phyloP scores from a whole-genome alignment of 1,140 invertebrate species.

The Lysiphlebus fabarum region DNA sequence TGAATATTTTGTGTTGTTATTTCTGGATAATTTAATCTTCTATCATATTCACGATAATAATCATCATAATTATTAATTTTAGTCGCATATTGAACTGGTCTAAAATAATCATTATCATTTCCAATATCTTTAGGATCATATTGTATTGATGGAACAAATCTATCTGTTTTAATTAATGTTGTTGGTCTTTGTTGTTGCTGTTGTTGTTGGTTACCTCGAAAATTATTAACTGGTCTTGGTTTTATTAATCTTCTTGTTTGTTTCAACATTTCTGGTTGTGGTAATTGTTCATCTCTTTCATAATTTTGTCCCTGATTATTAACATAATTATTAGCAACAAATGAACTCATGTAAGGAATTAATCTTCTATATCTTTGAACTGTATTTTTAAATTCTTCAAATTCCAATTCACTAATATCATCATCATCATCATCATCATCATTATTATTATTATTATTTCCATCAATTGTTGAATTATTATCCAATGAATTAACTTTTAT shows the following conservation, averaged over 20 bases:
- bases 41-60: conserved; percentile 24
- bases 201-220: not conserved
- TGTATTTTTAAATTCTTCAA: conserved; percentile 48
- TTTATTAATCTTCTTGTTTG: conserved; percentile 15
- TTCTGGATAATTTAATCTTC: conserved; percentile 17
- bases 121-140: conserved; percentile 45
- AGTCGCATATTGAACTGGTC: conserved; percentile 43
- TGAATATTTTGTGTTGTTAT: conserved; percentile 24
- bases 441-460: conserved; percentile 29
- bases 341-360: conserved; percentile 79
- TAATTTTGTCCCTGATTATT: conserved; percentile 21
- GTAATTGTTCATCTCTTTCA: conserved; percentile 19
- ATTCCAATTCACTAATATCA: conserved; percentile 34
- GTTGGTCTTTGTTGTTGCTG: not conserved
- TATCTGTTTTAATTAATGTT: conserved; percentile 29
- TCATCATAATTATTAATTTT: conserved; percentile 32
- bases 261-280: conserved; percentile 16
- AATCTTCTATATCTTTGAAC: conserved; percentile 66
- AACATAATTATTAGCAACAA: conserved; percentile 63
- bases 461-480: not conserved
- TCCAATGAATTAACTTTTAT: conserved; percentile 11
- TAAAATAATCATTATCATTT: conserved; percentile 44
- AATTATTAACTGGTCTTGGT: not conserved
- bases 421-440: conserved; percentile 30
- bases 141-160: conserved; percentile 50